These are phyloP conservation scores for Urosaurus nigricauda DNA, from an alignment of 2,797 vertebrate genomes.

Conservation along the genomic window DNA sequence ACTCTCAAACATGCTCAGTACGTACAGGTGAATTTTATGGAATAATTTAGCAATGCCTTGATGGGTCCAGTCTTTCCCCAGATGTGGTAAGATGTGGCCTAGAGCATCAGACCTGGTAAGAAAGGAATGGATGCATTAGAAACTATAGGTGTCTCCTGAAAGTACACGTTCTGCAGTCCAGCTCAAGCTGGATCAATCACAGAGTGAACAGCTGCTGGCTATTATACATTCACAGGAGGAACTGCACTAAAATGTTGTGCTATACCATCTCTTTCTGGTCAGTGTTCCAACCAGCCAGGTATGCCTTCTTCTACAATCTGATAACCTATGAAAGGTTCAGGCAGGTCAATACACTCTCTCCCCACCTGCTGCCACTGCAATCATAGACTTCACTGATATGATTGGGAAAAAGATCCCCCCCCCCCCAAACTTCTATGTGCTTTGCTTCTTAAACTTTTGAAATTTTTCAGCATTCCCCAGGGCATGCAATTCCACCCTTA, in stretches of 20 bases:
- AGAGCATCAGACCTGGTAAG: constrained; percentile 90
- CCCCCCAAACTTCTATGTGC: too few relatives aligned
- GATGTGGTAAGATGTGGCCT: constrained; percentile 93
- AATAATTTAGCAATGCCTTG: constrained; percentile 93
- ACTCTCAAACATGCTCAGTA: constrained; percentile 31
- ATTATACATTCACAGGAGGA: not conserved
- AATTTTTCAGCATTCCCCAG: not conserved
- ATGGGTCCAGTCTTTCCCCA: constrained; percentile 98
- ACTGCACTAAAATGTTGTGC: not conserved
- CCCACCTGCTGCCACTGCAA: too few relatives aligned
- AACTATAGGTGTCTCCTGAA: not conserved
- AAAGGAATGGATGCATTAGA: constrained; percentile 22
- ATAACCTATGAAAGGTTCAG: not conserved
- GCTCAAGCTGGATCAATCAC: not conserved
- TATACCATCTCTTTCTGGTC: too few relatives aligned
- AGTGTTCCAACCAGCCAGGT: not conserved
- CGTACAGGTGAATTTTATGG: constrained; percentile 95
- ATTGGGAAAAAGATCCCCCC: not conserved
- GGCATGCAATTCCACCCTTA: not conserved
- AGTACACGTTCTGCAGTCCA: not conserved
- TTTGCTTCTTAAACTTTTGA: not conserved
- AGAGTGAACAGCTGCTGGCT: not conserved
- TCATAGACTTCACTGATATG: not conserved
- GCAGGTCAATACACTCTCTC: not conserved
- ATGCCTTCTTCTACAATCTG: not conserved